Conservation (phyloP, 53 echinoderm and acorn worm species). For the Echinometra lucunter region DNA sequence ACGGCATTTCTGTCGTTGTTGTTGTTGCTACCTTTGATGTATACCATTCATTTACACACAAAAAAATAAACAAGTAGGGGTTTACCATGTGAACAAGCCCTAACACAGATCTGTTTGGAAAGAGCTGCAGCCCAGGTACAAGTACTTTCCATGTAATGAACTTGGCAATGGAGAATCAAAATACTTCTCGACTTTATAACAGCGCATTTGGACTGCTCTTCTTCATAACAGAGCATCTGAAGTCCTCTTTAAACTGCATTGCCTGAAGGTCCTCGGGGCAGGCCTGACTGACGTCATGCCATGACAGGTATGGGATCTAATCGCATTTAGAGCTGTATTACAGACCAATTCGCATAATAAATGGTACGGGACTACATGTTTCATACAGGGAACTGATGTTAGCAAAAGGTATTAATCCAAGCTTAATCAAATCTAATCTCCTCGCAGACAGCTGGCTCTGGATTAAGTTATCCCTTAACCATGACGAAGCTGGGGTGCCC, state of each 20-base stretch:
- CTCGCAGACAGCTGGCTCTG: not conserved
- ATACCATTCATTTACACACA: too few relatives aligned
- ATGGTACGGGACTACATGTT: not conserved
- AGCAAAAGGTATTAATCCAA: not conserved
- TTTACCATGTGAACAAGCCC: too few relatives aligned
- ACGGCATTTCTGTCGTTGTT: too few relatives aligned
- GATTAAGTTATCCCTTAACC: not conserved
- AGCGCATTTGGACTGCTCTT: not conserved
- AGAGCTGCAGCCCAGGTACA: not conserved
- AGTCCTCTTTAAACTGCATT: conserved; percentile 36
- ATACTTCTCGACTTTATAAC: not conserved
- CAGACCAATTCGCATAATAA: conserved; percentile 34
- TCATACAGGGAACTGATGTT: conserved; percentile 5
- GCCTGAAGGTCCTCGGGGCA: not conserved
- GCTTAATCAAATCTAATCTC: conserved; percentile 30
- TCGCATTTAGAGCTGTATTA: conserved; percentile 24
- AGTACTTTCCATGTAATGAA: not conserved
- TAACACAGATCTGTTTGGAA: not conserved
- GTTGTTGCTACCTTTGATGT: too few relatives aligned
- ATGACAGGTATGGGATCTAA: conserved; percentile 53
- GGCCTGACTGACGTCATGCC: conserved; percentile 57
- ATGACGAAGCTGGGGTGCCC: not conserved
- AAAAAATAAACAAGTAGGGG: too few relatives aligned
- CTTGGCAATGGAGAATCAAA: conserved; percentile 30
- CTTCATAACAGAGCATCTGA: not conserved